These are phyloP conservation scores for Seriola rivoliana DNA, from an alignment of 2,113 vertebrate species.

Conservation along the genomic window DNA sequence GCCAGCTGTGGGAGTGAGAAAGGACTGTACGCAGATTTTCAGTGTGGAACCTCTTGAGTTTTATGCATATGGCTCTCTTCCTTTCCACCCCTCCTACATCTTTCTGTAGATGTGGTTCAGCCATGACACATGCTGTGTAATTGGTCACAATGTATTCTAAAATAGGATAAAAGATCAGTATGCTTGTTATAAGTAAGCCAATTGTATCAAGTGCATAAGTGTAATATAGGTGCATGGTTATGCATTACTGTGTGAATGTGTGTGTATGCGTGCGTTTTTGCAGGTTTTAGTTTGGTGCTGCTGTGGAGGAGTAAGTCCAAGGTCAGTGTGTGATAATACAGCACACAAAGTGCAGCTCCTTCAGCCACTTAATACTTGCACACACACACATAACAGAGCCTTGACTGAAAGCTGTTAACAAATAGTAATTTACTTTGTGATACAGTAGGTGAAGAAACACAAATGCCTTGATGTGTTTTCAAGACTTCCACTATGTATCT, in stretches of 20 bases:
- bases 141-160: not conserved
- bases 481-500: conserved; percentile 6
- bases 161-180: not conserved
- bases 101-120: too few species aligned
- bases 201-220: not conserved
- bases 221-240: not conserved
- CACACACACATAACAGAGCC: conserved; percentile 11
- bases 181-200: not conserved
- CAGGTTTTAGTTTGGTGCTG: conserved; percentile 9
- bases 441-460: conserved; percentile 2
- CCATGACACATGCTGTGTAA: not conserved
- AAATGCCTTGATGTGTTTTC: not conserved
- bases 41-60: too few species aligned
- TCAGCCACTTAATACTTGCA: not conserved
- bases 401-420: conserved; percentile 10
- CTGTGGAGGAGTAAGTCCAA: conserved; percentile 48
- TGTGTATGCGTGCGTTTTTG: conserved; percentile 17
- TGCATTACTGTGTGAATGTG: not conserved
- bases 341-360: not conserved
- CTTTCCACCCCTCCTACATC: too few species aligned
- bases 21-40: too few species aligned
- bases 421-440: conserved; percentile 10
- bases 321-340: conserved; percentile 42
- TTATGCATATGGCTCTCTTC: too few species aligned
- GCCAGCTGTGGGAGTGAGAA: too few species aligned